Evolutionary conservation across 2,113 vertebrate species (phyloP), one percentile per base, ranked within the genome.

Genomic region (Hippolais icterina): DNA sequence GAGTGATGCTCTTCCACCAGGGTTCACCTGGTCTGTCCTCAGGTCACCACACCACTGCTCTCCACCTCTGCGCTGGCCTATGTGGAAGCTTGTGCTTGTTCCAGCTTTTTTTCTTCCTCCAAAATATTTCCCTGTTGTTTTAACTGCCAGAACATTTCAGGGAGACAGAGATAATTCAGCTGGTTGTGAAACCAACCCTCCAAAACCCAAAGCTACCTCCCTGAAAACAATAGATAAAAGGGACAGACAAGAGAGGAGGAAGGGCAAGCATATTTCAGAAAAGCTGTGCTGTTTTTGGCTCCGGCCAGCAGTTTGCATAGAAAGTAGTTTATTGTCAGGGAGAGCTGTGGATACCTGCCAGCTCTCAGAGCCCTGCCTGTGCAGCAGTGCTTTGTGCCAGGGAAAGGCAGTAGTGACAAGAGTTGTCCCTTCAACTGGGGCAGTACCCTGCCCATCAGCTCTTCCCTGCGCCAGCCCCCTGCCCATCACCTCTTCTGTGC

Each of bases 311-410:
- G 81, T 92, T 75, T 89, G 81, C 92, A 66, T 63, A 75, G 84
- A 86, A 83, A 94, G 75, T 65, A 78, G 83, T 87, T 93, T 31
- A 41, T 61, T 94, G 83, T 87, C 61, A 47, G 66, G 0, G 5
- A 64, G 86, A 92, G 89, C 47, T 3, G 10, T n/a, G 66, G 71
- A 27, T 50, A 72, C 81, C 46, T 90, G 88, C 95, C 95, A 97
- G 77, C 74, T 87, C 66, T 54, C 5, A 10, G 63, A 77, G 83
- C 64, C n/a, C 8, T 78, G 56, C 12, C 79, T 60, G 53, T 7
- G 37, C 78, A 74, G 84, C 54, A 23, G 5, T 14, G 66, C 76
- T 23, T 33, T 29, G 2, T 83, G 83, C 84, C 28, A 22, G 39
- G 61, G 83, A 69, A 81, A 18, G 84, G 83, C 77, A 0, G 17